phyloP scores from a whole-genome alignment of 2,113 vertebrate genomes.

The Saguinus imperator region DNA sequence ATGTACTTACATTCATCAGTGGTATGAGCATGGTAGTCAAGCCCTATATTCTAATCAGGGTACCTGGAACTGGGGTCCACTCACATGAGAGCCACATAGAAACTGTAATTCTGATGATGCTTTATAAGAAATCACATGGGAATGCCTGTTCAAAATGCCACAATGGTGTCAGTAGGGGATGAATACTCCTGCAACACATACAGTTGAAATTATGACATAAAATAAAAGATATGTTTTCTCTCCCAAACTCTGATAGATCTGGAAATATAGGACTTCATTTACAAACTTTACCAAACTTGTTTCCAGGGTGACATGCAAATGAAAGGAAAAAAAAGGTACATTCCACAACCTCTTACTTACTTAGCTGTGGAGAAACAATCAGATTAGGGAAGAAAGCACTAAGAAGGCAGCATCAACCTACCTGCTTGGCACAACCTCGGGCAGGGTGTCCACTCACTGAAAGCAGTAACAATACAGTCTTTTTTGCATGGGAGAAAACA shows the following conservation, averaged over 20 bases:
- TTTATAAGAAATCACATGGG: not conserved
- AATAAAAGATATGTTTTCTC: not conserved
- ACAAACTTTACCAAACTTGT: not conserved
- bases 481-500: slow-evolving; percentile 93
- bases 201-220: not conserved
- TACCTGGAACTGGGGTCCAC: not conserved
- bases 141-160: not conserved
- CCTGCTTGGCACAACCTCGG: slow-evolving; percentile 90
- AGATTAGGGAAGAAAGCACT: not conserved
- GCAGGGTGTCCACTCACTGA: slow-evolving; percentile 96
- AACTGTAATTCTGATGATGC: not conserved
- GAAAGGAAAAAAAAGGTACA: not conserved
- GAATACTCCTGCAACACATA: not conserved
- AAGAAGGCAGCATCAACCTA: slow-evolving; percentile 73
- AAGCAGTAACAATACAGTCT: slow-evolving; percentile 94
- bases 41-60: not conserved
- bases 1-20: not conserved
- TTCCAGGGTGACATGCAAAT: not conserved
- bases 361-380: not conserved
- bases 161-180: not conserved
- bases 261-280: not conserved
- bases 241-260: not conserved
- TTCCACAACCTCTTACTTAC: not conserved
- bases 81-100: not conserved
- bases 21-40: not conserved